Base-by-base conservation (phyloP, 2,888 invertebrate genomes). In the Ellobium chinense region DNA sequence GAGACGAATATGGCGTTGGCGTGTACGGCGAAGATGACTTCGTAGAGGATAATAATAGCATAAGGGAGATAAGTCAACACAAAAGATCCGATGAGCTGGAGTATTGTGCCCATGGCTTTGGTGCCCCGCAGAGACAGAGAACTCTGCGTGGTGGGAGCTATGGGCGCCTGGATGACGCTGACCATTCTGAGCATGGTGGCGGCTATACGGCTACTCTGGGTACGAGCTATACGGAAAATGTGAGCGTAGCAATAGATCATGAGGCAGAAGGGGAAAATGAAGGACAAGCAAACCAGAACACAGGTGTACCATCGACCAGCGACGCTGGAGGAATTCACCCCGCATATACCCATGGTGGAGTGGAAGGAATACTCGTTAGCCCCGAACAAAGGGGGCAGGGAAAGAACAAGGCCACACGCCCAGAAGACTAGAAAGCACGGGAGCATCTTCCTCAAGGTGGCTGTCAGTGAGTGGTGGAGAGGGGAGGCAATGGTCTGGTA, bases 141-240 rank as follows among this genome's bases (percentile, higher is more conserved):
- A 18, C 80, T 84, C 9, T 87, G 81, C 31, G 87, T 86, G n/a
- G 85, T 80, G 7, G 88, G 86, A 1, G 89, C 87, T 9, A 90
- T 87, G 9, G 90, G 89, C 4, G 90, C 90, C 60, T 91, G 90
- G 29, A 91, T 88, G 34, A 91, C 88, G 78, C 88, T 89, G n/a
- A 90, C 89, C 89, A 91, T 89, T 62, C 89, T 83, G n/a, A 91
- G 82, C 90, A 91, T 90, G 18, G 89, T 91, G 34, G 91, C 91
- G 12, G 91, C 91, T 60, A 91, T 91, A 18, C 90, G 84, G 77
- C 89, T 88, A 77, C 90, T 90, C 78, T 91, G 91, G 4, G 87
- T 88, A 36, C 89, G 83, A 7, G 91, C 91, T 62, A 91, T 91
- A 58, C 87, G 84, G 79, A 89, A 91, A 76, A 91, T 91, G 79